Evolutionary conservation across 2,888 invertebrate genomes (phyloP).

Genomic region (Drosophila helvetica): DNA sequence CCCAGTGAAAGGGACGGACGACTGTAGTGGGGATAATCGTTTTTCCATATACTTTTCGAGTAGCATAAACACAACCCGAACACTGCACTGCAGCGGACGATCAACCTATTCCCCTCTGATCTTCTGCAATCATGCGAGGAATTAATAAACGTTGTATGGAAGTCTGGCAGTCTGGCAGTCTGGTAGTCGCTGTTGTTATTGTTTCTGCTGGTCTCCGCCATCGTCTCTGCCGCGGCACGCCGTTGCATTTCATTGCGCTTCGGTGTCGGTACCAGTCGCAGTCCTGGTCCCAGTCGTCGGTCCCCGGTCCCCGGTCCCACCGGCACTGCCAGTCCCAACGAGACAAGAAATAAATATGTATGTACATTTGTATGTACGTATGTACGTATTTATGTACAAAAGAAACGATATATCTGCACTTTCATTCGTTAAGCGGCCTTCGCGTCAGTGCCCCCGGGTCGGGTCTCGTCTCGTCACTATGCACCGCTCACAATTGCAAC

Average conservation of each 20-base stretch:
- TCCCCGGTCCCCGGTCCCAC: not conserved
- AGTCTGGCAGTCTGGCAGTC: too few species aligned
- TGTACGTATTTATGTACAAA: conserved; percentile 5
- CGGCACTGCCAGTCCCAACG: conserved; percentile 36
- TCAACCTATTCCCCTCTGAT: conserved; percentile 16
- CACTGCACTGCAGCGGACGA: conserved; percentile 10
- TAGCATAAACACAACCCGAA: too few species aligned
- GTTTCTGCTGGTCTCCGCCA: conserved; percentile 23
- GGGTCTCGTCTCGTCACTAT: conserved; percentile 18
- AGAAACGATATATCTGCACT: conserved; percentile 49
- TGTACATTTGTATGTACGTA: not conserved
- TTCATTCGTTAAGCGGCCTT: conserved; percentile 70
- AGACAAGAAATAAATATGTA: conserved; percentile 5
- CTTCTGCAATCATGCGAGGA: conserved; percentile 23
- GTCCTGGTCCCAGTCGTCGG: conserved; percentile 5
- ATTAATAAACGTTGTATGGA: conserved; percentile 8
- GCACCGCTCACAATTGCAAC: conserved; percentile 27
- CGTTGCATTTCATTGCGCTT: conserved; percentile 60
- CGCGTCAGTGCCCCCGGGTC: conserved; percentile 28
- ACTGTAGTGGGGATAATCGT: too few species aligned
- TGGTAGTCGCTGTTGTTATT: not conserved
- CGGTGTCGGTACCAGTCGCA: not conserved
- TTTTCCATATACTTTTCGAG: too few species aligned
- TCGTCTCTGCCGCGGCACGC: conserved; percentile 45
- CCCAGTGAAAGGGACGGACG: too few species aligned